phyloP scores from a whole-genome alignment of 2,113 vertebrate species.

The Leucosticte australis region DNA sequence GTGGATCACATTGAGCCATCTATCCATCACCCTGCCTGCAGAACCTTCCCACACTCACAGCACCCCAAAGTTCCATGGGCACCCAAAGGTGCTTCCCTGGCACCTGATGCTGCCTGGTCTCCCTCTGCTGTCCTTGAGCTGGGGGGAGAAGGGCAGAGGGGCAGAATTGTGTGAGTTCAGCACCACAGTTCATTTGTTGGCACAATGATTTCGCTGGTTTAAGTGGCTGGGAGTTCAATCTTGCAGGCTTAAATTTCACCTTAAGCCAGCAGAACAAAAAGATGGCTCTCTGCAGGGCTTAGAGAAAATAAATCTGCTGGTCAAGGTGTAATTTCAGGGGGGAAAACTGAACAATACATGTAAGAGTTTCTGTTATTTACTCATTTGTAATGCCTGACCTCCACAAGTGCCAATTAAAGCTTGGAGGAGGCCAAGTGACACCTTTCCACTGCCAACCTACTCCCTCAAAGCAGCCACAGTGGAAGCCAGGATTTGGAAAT shows the following conservation, averaged over 20 bases:
- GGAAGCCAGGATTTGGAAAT: neutral
- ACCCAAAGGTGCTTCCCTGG: neutral
- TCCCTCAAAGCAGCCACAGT: neutral
- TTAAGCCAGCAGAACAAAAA: neutral
- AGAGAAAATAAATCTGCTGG: neutral
- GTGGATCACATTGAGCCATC: neutral
- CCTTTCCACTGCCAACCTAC: neutral
- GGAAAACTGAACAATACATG: neutral
- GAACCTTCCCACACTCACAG: too few relatives aligned
- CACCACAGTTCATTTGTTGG: neutral
- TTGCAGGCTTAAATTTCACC: neutral
- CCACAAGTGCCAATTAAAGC: neutral
- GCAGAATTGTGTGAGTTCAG: neutral
- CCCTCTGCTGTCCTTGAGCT: neutral
- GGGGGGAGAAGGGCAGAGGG: neutral
- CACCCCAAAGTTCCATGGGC: rapidly evolving
- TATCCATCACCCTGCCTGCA: neutral
- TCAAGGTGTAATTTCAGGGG: neutral
- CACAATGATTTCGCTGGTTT: neutral
- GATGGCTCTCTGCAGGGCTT: neutral
- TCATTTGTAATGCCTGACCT: neutral
- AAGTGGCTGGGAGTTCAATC: neutral
- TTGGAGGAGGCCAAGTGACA: neutral
- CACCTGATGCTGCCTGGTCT: neutral
- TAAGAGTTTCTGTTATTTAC: neutral